Conservation (phyloP, 2,888 invertebrate species). For the Morpho helenor region DNA sequence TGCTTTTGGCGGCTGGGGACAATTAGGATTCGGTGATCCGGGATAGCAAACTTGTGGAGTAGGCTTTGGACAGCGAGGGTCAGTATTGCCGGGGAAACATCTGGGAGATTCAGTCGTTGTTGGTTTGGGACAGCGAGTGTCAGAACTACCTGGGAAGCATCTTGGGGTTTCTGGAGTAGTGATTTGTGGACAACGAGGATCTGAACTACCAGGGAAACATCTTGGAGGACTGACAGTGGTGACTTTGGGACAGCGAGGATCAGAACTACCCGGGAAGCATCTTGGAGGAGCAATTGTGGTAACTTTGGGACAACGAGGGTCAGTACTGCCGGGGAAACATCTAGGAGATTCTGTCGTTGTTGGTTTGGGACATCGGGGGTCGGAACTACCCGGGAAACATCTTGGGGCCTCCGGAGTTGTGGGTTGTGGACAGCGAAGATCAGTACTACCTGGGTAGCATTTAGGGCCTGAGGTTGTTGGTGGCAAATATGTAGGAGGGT, state of each 20-base stretch:
- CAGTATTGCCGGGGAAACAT: no score
- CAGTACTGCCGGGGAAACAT: constrained; percentile 36
- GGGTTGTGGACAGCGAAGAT: constrained; percentile 39
- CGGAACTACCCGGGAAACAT: constrained; percentile 45
- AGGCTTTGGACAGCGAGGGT: no score
- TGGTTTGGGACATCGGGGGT: constrained; percentile 43
- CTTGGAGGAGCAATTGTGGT: constrained; percentile 36
- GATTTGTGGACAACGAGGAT: constrained; percentile 33
- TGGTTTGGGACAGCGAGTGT: no score
- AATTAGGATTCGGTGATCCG: no score
- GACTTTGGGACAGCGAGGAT: constrained; percentile 52
- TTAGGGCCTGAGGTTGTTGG: constrained; percentile 34
- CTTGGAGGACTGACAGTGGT: constrained; percentile 20
- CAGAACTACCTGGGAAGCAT: constrained; percentile 7
- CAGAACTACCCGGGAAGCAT: constrained; percentile 17
- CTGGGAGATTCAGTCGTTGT: no score
- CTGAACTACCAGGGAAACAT: constrained; percentile 28
- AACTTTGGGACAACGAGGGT: constrained; percentile 46
- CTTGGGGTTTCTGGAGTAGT: constrained; percentile 9
- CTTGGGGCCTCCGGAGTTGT: constrained; percentile 36
- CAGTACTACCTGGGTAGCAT: constrained; percentile 44
- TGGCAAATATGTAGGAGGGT: constrained; percentile 1
- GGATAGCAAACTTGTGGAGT: no score
- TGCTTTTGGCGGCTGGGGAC: no score
- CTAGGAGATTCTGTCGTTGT: constrained; percentile 28